Evolutionary conservation across 1,140 invertebrate genomes (phyloP).

Genomic region (Bilobella aurantiaca): DNA sequence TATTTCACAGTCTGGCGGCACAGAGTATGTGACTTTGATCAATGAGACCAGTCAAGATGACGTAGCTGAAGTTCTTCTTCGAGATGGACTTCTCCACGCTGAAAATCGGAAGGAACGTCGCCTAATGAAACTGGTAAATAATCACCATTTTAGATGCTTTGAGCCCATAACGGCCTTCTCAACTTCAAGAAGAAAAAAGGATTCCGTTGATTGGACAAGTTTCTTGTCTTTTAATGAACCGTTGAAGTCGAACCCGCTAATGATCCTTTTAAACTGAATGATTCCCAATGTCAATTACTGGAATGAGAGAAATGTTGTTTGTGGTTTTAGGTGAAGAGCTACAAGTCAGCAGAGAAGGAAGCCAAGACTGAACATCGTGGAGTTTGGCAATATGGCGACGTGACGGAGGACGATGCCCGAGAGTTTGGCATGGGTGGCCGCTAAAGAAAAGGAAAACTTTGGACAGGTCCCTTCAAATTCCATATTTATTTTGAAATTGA

Average conservation of each 20-base stretch:
- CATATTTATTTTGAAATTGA: background rate
- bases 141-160: too few species aligned
- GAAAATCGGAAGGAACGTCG: slow-evolving; percentile 69
- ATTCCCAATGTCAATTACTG: background rate
- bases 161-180: too few species aligned
- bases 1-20: slow-evolving; percentile 42
- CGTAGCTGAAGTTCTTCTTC: slow-evolving; percentile 69
- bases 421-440: background rate
- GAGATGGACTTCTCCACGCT: slow-evolving; percentile 71
- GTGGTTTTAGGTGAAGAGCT: slow-evolving; percentile 56
- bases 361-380: slow-evolving; percentile 73
- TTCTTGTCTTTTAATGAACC: too few species aligned
- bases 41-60: slow-evolving; percentile 65
- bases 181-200: too few species aligned
- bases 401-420: slow-evolving; percentile 71
- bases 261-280: too few species aligned
- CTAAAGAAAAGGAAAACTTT: background rate
- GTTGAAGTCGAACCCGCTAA: too few species aligned
- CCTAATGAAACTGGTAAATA: slow-evolving; percentile 60
- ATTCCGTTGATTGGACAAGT: too few species aligned
- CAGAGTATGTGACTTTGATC: slow-evolving; percentile 60
- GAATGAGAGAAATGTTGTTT: background rate
- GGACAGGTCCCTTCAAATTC: background rate
- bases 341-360: slow-evolving; percentile 67
- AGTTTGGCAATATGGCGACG: slow-evolving; percentile 93